phyloP scores from a whole-genome alignment of 2,888 invertebrate species.

The Ganaspis brasiliensis region DNA sequence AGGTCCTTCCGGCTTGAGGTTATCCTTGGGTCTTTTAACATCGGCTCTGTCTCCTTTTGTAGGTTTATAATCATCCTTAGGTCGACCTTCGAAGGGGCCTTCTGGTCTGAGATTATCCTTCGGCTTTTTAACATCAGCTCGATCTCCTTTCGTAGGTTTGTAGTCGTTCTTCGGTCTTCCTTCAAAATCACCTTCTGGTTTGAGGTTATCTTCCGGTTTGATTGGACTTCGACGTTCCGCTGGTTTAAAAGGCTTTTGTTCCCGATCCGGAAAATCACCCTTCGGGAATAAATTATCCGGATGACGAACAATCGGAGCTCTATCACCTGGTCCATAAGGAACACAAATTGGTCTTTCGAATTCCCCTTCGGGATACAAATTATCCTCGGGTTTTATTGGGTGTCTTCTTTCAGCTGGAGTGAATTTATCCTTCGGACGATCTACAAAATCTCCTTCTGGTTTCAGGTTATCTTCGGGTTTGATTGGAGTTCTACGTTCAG shows the following conservation, averaged over 20 bases:
- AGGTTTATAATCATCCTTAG: slow-evolving; percentile 80
- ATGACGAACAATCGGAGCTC: slow-evolving; percentile 82
- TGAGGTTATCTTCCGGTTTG: slow-evolving; percentile 83
- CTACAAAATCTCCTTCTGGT: slow-evolving; percentile 79
- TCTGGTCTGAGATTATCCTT: slow-evolving; percentile 76
- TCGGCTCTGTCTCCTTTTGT: slow-evolving; percentile 58
- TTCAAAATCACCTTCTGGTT: slow-evolving; percentile 75
- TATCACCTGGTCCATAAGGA: slow-evolving; percentile 78
- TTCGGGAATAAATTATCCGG: slow-evolving; percentile 82
- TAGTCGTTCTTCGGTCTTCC: slow-evolving; percentile 85
- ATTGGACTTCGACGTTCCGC: slow-evolving; percentile 76
- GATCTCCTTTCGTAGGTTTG: slow-evolving; percentile 84
- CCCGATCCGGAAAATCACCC: slow-evolving; percentile 81
- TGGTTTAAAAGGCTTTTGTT: slow-evolving; percentile 78
- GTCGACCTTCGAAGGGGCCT: slow-evolving; percentile 83
- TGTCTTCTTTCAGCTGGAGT: slow-evolving; percentile 74
- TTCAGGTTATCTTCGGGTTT: slow-evolving; percentile 82
- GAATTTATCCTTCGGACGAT: slow-evolving; percentile 79
- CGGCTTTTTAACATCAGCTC: slow-evolving; percentile 66
- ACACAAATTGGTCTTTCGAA: slow-evolving; percentile 80
- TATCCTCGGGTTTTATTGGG: slow-evolving; percentile 83
- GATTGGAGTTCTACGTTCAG: slow-evolving; percentile 76
- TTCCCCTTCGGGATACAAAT: slow-evolving; percentile 87
- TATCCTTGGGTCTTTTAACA: slow-evolving; percentile 82
- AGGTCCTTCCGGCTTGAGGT: slow-evolving; percentile 82